Percentiles rank a stretch among this genome's conserved stretches.
Evolutionary conservation across 2,797 vertebrate genomes (phyloP).

Genomic region (Anas capensis): DNA sequence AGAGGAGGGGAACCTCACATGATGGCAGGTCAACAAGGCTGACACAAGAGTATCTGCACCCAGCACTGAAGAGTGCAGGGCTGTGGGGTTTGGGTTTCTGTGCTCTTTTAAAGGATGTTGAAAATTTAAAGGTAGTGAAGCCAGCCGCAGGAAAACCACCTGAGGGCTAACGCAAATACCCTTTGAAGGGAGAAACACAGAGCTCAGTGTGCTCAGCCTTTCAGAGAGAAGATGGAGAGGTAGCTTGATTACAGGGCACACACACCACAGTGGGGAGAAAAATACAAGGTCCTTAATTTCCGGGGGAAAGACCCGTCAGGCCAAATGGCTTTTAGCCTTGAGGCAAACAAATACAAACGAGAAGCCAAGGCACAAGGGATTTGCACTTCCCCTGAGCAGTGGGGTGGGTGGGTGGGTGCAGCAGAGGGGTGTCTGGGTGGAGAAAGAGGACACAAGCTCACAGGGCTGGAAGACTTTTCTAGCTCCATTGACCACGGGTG

Average conservation of each 20-base stretch:
- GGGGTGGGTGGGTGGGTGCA: accelerated
- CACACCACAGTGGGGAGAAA: not conserved
- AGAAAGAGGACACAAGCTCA: not conserved
- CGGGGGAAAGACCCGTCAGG: not conserved
- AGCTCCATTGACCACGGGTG: not conserved
- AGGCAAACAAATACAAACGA: not conserved
- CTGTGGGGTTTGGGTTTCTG: not conserved
- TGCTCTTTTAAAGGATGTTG: not conserved
- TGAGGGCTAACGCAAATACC: not conserved
- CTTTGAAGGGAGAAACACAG: not conserved
- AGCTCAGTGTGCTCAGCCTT: conserved; percentile 13
- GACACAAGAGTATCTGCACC: not conserved
- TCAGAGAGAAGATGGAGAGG: not conserved
- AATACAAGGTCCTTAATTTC: conserved; percentile 33
- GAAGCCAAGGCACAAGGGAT: not conserved
- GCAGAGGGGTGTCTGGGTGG: accelerated
- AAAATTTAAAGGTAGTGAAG: not conserved
- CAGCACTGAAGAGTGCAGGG: not conserved
- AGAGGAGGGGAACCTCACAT: not conserved
- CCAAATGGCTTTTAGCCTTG: not conserved
- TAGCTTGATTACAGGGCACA: conserved; percentile 42
- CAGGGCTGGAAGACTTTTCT: not conserved
- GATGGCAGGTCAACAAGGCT: not conserved
- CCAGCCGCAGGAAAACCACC: not conserved
- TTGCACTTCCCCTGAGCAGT: not conserved